These are phyloP conservation scores for Rhynchophorus ferrugineus DNA, from an alignment of 1,140 invertebrate species.

Conservation along the genomic window DNA sequence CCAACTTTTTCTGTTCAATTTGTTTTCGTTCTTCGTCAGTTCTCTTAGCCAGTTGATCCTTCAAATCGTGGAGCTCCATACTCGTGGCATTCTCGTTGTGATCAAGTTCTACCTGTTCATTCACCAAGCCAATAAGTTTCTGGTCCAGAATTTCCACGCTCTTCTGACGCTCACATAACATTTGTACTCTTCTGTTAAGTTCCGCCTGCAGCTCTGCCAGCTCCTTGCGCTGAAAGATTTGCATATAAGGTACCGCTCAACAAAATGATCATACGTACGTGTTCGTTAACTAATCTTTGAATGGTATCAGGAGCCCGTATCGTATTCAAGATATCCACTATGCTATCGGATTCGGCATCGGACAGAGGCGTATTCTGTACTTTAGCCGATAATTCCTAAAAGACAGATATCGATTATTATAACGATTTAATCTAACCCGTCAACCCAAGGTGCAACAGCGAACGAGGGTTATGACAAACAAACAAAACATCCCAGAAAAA, in stretches of 20 bases:
- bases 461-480: conserved; percentile 4
- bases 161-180: conserved; percentile 52
- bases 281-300: conserved; percentile 53
- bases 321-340: conserved; percentile 36
- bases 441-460: too few relatives aligned
- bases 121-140: conserved; percentile 49
- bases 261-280: conserved; percentile 45
- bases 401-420: conserved; percentile 10
- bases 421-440: neutral
- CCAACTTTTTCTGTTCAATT: conserved; percentile 43
- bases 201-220: conserved; percentile 57
- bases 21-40: conserved; percentile 44
- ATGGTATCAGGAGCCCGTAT: conserved; percentile 49
- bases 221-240: conserved; percentile 43
- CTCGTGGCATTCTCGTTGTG: conserved; percentile 19
- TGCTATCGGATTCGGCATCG: conserved; percentile 32
- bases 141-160: conserved; percentile 56
- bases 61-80: conserved; percentile 26
- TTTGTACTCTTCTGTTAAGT: conserved; percentile 51
- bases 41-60: conserved; percentile 41
- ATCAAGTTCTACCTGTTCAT: conserved; percentile 40
- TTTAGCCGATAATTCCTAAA: conserved; percentile 35
- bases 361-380: conserved; percentile 29
- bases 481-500: conserved; percentile 18
- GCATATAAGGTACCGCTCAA: neutral